Evolutionary conservation across 2,113 vertebrate genomes (phyloP), one percentile per base, ranked within the genome.

Genomic region (Barnardius zonarius): DNA sequence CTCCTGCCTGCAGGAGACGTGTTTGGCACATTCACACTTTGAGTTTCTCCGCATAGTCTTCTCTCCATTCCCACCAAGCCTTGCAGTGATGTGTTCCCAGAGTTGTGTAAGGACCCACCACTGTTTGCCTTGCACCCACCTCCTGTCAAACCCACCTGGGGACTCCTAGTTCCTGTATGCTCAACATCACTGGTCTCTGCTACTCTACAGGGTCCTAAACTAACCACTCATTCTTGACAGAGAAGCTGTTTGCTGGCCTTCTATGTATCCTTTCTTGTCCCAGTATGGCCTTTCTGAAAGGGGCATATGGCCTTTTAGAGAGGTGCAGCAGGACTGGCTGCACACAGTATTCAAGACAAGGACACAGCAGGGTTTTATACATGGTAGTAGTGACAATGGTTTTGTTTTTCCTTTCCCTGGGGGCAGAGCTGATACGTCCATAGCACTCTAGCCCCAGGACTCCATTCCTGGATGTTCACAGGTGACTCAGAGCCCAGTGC

Each of bases 41-140:
- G 24, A 49, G 16, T 51, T 75, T 87, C 43, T 83, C 39, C 14
- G 6, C 0, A 0, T 31, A 64, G 19, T 83, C 46, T 79, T 75
- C 49, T 69, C 37, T 78, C 37, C 0, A 0, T 59, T 69, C 27
- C 25, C 30, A 59, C 54, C 43, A 51, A 88, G 43, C 22, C 18
- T 49, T 41, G 27, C n/a, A 51, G 33, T 0, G 0, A 15, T 17
- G 35, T 0, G 0, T 33, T 51, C 24, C 33, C 54, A 66, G 54
- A 1, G 0, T 8, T 57, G 13, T 11, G 30, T 41, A 49, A 55
- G 37, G 18, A 74, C 41, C 17, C 59, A 63, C 9, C 22, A 22
- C 22, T 17, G 9, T 17, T 41, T 67, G 35, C 10, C 48, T 54
- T 59, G 25, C 18, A 64, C 24, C 5, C 1, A 1, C 14, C 54